These are phyloP conservation scores for Vanessa tameamea DNA, from an alignment of 1,140 invertebrate genomes.

Conservation along the genomic window DNA sequence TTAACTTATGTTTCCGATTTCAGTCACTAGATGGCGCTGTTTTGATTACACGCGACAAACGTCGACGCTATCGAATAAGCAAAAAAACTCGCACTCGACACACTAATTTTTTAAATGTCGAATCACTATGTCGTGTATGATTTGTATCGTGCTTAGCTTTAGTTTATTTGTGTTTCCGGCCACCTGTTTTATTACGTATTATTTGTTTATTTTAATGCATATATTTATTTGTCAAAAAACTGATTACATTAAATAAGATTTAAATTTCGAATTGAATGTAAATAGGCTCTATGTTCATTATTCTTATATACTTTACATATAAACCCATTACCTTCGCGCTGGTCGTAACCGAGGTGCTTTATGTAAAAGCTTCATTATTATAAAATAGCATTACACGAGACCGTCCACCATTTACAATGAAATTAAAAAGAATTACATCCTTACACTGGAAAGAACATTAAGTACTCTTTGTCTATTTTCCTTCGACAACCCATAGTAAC, in stretches of 20 bases:
- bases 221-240: too few relatives aligned
- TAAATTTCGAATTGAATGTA: too few relatives aligned
- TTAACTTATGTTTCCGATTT: too few relatives aligned
- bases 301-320: not conserved
- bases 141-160: not conserved
- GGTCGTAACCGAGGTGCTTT: constrained; percentile 17
- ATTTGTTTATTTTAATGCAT: too few relatives aligned
- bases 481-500: constrained; percentile 71
- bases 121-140: not conserved
- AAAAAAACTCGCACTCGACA: too few relatives aligned
- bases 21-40: too few relatives aligned
- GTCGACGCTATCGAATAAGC: too few relatives aligned
- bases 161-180: not conserved
- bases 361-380: constrained; percentile 42
- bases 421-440: constrained; percentile 60
- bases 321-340: not conserved
- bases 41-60: too few relatives aligned
- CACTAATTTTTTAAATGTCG: too few relatives aligned
- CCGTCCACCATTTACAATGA: constrained; percentile 43
- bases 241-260: too few relatives aligned
- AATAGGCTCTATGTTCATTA: not conserved
- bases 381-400: constrained; percentile 40
- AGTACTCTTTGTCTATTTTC: constrained; percentile 65
- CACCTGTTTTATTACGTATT: not conserved
- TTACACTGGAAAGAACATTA: constrained; percentile 72